Base-by-base conservation (phyloP, 2,797 vertebrate genomes). In the Poecilia picta region DNA sequence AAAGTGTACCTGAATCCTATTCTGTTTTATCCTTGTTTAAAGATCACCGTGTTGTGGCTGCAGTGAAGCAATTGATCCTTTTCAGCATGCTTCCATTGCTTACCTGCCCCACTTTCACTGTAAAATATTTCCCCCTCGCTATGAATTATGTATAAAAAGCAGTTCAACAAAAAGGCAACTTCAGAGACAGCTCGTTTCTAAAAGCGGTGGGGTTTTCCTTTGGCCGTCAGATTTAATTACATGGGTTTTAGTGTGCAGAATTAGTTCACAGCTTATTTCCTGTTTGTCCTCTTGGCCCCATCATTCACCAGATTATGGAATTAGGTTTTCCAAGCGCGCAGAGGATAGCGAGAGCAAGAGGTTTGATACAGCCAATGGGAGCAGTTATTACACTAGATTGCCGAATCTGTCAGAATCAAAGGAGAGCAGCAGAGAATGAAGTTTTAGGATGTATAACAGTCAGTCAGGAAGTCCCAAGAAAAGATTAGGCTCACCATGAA, bases 241-340 rank as follows among this genome's bases (percentile, higher is more conserved):
- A 91, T 84, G 82, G 87, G 81, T 91, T 93, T 91, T 91, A 86
- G 80, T 84, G 81, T 82, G 82, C 76, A 28, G 83, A 80, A 88
- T 91, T 83, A 89, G 84, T 92, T 94, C 86, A 80, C 90, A 88
- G 88, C 86, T 87, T 90, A 87, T 92, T 91, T 89, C 55, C 73
- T 89, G 88, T 91, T 88, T 85, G 90, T 91, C 89, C 92, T 92
- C 81, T 87, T 88, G 93, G 92, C 86, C 89, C 82, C 83, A 80
- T 94, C 91, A 81, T 93, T 91, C 85, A 84, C 57, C 85, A 88
- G 92, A 92, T 95, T 93, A 94, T 88, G 86, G 88, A 92, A 92
- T 93, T 93, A 93, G 83, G 75, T 73, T 90, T 87, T 83, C 85
- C 84, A 87, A 93, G 91, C 84, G 82, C 80, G 79, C 88, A 89